phyloP scores from a whole-genome alignment of 2,888 invertebrate genomes.

The Beris chalybata region DNA sequence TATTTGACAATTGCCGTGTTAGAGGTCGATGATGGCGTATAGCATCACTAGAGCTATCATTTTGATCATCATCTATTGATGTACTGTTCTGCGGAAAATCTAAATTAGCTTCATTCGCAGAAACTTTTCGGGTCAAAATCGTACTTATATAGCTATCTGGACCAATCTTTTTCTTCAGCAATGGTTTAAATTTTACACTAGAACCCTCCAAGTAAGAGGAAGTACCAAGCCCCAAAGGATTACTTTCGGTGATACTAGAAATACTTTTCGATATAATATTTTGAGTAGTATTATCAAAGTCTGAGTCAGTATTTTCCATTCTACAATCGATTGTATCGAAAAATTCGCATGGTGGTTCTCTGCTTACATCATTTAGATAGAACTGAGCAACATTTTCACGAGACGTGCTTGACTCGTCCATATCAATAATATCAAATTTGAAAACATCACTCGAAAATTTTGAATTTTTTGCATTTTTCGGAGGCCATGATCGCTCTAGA shows the following conservation, averaged over 20 bases:
- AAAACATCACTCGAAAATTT: slow-evolving; percentile 76
- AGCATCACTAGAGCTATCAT: slow-evolving; percentile 42
- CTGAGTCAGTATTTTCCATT: background rate
- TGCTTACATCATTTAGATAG: slow-evolving; percentile 2
- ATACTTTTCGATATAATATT: slow-evolving; percentile 66
- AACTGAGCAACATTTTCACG: slow-evolving; percentile 42
- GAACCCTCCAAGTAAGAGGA: slow-evolving; percentile 8
- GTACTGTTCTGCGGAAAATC: slow-evolving; percentile 48
- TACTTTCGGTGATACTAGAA: slow-evolving; percentile 29
- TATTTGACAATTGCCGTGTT: slow-evolving; percentile 66
- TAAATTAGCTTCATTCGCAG: slow-evolving; percentile 49
- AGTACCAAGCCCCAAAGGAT: slow-evolving; percentile 4
- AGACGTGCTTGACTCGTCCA: slow-evolving; percentile 66
- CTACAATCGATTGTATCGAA: slow-evolving; percentile 22
- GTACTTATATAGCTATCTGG: slow-evolving; percentile 75
- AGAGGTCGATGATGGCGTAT: slow-evolving; percentile 66
- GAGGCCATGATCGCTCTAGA: slow-evolving; percentile 73
- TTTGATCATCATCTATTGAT: slow-evolving; percentile 17
- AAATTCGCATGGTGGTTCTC: slow-evolving; percentile 22
- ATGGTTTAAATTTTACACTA: slow-evolving; percentile 59
- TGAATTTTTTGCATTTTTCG: slow-evolving; percentile 66
- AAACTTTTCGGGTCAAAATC: slow-evolving; percentile 55
- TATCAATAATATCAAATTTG: slow-evolving; percentile 81
- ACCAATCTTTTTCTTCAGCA: slow-evolving; percentile 68
- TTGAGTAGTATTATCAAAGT: slow-evolving; percentile 53